phyloP scores from a whole-genome alignment of 2,888 invertebrate genomes.

The Mythimna impura region DNA sequence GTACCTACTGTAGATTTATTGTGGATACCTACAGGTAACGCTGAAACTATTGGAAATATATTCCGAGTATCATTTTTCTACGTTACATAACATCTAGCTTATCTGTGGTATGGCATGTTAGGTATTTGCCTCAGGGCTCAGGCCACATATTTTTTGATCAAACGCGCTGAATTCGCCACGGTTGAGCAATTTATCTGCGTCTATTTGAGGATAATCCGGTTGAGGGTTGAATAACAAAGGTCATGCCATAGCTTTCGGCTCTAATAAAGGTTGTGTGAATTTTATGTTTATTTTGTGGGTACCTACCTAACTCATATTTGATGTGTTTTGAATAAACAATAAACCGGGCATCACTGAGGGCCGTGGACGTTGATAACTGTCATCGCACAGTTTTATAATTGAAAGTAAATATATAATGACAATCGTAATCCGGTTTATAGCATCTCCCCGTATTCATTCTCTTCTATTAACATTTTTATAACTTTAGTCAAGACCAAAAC shows the following conservation, averaged over 20 bases:
- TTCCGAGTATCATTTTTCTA: slow-evolving; percentile 5
- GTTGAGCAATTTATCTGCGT: slow-evolving; percentile 41
- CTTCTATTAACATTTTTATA: background rate
- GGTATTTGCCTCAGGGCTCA: slow-evolving; percentile 9
- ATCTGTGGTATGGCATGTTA: slow-evolving; percentile 17
- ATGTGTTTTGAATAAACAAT: slow-evolving; percentile 27
- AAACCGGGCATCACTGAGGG: background rate
- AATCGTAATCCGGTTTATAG: background rate
- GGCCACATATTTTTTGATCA: slow-evolving; percentile 28
- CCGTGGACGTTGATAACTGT: background rate
- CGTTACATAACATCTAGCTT: slow-evolving; percentile 8
- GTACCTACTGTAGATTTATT: background rate
- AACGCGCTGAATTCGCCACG: slow-evolving; percentile 33
- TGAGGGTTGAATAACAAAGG: slow-evolving; percentile 37
- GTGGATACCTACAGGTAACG: background rate
- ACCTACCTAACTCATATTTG: slow-evolving; percentile 16
- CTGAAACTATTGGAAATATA: slow-evolving; percentile 4
- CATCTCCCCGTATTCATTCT: background rate
- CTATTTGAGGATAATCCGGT: slow-evolving; percentile 40
- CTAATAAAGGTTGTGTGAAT: slow-evolving; percentile 16
- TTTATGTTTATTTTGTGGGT: slow-evolving; percentile 15
- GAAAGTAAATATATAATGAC: background rate
- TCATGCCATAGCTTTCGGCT: slow-evolving; percentile 28
- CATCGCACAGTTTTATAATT: slow-evolving; percentile 7
- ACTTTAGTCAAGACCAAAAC: background rate